A percentile compares a stretch with the other conserved stretches of the same genome.
Conservation (phyloP, 2,888 invertebrate genomes). For the Scaptomyza polygonia region DNA sequence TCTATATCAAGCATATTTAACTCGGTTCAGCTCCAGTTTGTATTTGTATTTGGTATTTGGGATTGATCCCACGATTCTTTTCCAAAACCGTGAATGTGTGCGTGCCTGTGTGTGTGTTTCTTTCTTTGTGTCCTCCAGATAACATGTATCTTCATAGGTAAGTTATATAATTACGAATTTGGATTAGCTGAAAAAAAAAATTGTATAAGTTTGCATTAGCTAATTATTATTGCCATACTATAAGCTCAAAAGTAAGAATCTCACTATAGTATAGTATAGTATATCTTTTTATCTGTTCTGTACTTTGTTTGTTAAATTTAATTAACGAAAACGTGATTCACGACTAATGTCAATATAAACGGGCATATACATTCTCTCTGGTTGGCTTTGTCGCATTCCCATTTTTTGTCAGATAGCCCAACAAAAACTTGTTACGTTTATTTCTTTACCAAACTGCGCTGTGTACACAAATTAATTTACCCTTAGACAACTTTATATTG, state of each 20-base stretch:
- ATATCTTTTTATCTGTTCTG: too few relatives aligned
- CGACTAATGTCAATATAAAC: constrained; percentile 8
- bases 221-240: too few relatives aligned
- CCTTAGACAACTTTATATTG: not conserved
- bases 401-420: too few relatives aligned
- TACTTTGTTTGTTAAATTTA: too few relatives aligned
- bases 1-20: constrained; percentile 66
- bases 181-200: constrained; percentile 40
- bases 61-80: constrained; percentile 9
- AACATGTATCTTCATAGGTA: constrained; percentile 36
- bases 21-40: constrained; percentile 23
- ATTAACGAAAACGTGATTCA: constrained; percentile 33
- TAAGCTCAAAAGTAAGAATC: too few relatives aligned
- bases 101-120: not conserved
- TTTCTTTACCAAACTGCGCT: not conserved
- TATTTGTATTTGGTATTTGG: constrained; percentile 22
- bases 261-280: too few relatives aligned
- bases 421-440: not conserved
- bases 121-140: constrained; percentile 26
- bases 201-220: not conserved
- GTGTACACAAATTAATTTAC: not conserved
- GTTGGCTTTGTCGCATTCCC: too few relatives aligned
- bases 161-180: constrained; percentile 21
- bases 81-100: constrained; percentile 1
- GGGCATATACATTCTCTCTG: not conserved